Evolutionary conservation across 1,140 invertebrate genomes (phyloP).

Genomic region (Neomicropteryx cornuta): DNA sequence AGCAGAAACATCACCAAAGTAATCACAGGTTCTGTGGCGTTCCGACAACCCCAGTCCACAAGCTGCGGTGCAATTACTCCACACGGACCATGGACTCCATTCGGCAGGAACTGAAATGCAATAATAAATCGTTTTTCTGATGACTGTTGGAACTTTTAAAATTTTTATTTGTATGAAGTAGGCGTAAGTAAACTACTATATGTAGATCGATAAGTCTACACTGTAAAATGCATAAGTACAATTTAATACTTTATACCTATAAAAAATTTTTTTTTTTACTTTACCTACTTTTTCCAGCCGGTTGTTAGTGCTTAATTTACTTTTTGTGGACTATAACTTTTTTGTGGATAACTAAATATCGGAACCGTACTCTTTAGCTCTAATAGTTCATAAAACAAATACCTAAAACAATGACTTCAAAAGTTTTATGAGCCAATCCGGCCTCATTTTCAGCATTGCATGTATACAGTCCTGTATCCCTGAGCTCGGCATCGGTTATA

Average conservation of each 20-base stretch:
- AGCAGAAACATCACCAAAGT: constrained; percentile 26
- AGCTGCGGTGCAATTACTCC: constrained; percentile 36
- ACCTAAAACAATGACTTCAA: constrained; percentile 29
- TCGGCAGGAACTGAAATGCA: constrained; percentile 29
- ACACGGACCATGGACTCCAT: constrained; percentile 39
- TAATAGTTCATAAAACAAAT: not conserved
- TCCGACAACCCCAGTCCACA: constrained; percentile 35
- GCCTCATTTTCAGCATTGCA: constrained; percentile 31
- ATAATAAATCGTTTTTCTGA: constrained; percentile 2
- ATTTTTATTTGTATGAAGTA: no score
- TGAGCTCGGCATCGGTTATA: constrained; percentile 12
- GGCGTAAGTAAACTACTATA: no score
- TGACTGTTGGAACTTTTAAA: not conserved
- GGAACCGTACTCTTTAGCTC: not conserved
- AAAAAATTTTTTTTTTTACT: no score
- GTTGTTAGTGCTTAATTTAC: not conserved
- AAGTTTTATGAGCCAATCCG: constrained; percentile 23
- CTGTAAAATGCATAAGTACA: no score
- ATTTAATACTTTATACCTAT: no score
- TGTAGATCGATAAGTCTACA: no score
- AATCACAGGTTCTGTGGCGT: constrained; percentile 26
- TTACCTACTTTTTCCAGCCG: not conserved
- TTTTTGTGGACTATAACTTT: not conserved
- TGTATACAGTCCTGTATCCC: constrained; percentile 30
- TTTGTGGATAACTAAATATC: not conserved